Evolutionary conservation across 2,888 invertebrate genomes (phyloP).

Genomic region (Chelonus formosanus): DNA sequence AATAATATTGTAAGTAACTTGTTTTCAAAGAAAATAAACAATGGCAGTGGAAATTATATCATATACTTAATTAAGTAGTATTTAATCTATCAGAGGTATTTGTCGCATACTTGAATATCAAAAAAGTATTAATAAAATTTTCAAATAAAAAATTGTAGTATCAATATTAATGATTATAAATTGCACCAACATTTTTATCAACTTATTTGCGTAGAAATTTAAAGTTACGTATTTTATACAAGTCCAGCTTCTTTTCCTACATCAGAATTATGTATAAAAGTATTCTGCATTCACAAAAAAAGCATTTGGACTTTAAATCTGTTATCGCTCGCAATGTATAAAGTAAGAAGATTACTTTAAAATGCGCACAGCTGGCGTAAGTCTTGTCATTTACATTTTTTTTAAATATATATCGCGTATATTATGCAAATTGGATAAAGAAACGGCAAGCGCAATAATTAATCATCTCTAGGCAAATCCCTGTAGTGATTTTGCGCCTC

Average conservation of each 20-base stretch:
- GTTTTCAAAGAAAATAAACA: too few species aligned
- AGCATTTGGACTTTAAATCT: neutral
- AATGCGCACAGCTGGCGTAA: constrained; percentile 12
- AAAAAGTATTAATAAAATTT: too few species aligned
- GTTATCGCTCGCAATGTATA: neutral
- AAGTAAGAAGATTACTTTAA: constrained; percentile 8
- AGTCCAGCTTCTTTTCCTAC: neutral
- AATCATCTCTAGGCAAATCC: constrained; percentile 23
- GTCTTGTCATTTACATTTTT: constrained; percentile 19
- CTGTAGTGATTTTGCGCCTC: constrained; percentile 27
- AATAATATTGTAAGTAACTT: too few species aligned
- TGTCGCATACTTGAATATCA: too few species aligned
- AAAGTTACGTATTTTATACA: neutral
- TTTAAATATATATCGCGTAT: constrained; percentile 6
- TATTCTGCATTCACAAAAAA: constrained; percentile 4
- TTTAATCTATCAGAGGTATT: too few species aligned
- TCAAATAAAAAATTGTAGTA: too few species aligned
- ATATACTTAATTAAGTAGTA: too few species aligned
- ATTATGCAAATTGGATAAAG: constrained; percentile 19
- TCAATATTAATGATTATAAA: too few species aligned
- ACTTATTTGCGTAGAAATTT: too few species aligned
- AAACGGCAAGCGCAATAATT: constrained; percentile 17
- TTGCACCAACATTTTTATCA: too few species aligned
- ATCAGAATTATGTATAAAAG: constrained; percentile 17
- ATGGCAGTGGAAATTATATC: too few species aligned